Conservation (phyloP, 2,797 vertebrate species). For the Gallinago stenura region DNA sequence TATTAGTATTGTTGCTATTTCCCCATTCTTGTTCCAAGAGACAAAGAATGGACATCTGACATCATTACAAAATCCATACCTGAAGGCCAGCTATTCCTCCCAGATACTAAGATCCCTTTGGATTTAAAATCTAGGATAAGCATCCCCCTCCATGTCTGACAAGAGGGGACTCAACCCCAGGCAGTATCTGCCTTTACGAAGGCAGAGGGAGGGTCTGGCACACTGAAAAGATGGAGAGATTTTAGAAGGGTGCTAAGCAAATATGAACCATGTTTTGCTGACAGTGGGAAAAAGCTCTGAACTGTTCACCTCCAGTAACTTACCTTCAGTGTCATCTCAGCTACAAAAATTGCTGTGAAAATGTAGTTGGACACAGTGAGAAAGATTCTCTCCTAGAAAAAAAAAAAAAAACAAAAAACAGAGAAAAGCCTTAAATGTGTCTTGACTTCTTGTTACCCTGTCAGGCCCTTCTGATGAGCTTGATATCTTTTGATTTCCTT, state of each 20-base stretch:
- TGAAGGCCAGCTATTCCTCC: background rate
- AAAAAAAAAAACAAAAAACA: conserved; percentile 17
- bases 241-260: background rate
- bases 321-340: conserved; percentile 98
- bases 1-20: background rate
- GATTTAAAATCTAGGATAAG: background rate
- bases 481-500: background rate
- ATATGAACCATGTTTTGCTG: background rate
- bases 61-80: background rate
- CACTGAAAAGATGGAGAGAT: background rate
- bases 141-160: background rate
- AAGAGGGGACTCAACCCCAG: background rate
- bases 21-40: background rate
- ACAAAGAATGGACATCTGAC: background rate
- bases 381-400: conserved; percentile 91
- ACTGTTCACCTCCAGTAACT: conserved; percentile 11
- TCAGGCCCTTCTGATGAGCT: background rate
- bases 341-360: conserved; percentile 97
- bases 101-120: background rate
- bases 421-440: conserved; percentile 15
- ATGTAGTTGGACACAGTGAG: conserved; percentile 98
- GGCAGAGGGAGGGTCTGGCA: background rate
- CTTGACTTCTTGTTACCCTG: background rate
- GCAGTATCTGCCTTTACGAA: background rate
- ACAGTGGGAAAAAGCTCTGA: background rate